These are phyloP conservation scores for Brachirus orientalis DNA, from an alignment of 2,113 vertebrate species.

Conservation along the genomic window DNA sequence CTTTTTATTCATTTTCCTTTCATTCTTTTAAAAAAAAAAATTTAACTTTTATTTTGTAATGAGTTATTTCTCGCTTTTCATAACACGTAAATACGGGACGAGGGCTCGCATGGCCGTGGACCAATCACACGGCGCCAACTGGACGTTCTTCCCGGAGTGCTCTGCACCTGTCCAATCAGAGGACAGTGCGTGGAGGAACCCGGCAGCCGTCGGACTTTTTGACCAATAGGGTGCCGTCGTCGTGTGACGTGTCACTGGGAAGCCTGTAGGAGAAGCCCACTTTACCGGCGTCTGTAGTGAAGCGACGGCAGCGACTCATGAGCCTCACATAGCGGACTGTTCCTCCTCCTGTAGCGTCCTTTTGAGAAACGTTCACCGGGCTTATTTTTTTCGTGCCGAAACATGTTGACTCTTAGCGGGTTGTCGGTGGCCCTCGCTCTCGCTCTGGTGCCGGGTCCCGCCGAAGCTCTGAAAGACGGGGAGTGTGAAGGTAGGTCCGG, in stretches of 20 bases:
- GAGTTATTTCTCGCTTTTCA: not conserved
- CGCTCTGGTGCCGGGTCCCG: constrained; percentile 76
- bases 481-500: constrained; percentile 90
- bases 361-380: not conserved
- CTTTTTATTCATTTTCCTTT: too few relatives aligned
- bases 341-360: not conserved
- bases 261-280: constrained; percentile 16
- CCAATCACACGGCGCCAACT: constrained; percentile 92
- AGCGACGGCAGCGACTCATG: not conserved
- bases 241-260: constrained; percentile 56
- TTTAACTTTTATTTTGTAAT: too few relatives aligned
- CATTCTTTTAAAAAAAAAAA: too few relatives aligned
- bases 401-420: constrained; percentile 84
- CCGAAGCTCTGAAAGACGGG: constrained; percentile 83
- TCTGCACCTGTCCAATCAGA: constrained; percentile 56
- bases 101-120: constrained; percentile 10
- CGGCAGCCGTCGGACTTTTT: constrained; percentile 10
- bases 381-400: constrained; percentile 25
- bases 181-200: constrained; percentile 48
- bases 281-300: constrained; percentile 63
- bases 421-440: constrained; percentile 86
- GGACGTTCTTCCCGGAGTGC: constrained; percentile 74
- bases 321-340: not conserved
- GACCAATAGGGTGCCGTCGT: constrained; percentile 74
- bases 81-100: not conserved